Percentiles rank a stretch among this genome's conserved stretches.
These are phyloP conservation scores for Aleiodes leptofemur DNA, from an alignment of 2,888 invertebrate genomes.

Conservation along the genomic window DNA sequence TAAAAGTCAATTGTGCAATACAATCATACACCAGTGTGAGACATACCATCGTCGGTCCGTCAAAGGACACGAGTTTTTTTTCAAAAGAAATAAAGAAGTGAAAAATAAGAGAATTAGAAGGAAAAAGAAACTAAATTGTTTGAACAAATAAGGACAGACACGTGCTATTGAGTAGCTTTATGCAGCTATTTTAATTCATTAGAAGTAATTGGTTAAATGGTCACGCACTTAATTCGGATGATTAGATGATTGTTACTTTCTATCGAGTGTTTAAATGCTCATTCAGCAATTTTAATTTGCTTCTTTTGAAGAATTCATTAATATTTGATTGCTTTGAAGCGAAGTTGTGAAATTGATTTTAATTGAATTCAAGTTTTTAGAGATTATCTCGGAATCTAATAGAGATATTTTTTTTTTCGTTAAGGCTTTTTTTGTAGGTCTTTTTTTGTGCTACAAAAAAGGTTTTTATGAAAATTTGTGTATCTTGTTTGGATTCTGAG, in stretches of 20 bases:
- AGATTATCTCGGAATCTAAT: too few species aligned
- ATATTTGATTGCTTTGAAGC: not conserved
- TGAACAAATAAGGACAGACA: constrained; percentile 3
- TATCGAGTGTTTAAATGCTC: not conserved
- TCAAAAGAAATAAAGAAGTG: too few species aligned
- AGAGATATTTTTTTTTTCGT: too few species aligned
- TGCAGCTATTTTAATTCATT: constrained; percentile 14
- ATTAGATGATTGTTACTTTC: not conserved
- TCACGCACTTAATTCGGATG: not conserved
- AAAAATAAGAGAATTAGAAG: not conserved
- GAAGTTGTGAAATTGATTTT: too few species aligned
- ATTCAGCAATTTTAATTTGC: not conserved
- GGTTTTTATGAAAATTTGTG: too few species aligned
- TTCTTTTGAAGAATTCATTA: not conserved
- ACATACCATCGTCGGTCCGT: not conserved
- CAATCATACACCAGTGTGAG: not conserved
- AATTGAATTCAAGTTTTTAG: too few species aligned
- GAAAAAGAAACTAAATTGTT: not conserved
- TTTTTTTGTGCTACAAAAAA: too few species aligned
- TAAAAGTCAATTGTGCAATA: constrained; percentile 37
- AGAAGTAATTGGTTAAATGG: constrained; percentile 9
- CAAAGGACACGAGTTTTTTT: constrained; percentile 7
- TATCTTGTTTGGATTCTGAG: too few species aligned
- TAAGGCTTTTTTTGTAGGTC: too few species aligned
- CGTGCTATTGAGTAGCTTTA: constrained; percentile 6